Conservation (phyloP, 2,797 vertebrate genomes). For the Phrynocephalus forsythii region DNA sequence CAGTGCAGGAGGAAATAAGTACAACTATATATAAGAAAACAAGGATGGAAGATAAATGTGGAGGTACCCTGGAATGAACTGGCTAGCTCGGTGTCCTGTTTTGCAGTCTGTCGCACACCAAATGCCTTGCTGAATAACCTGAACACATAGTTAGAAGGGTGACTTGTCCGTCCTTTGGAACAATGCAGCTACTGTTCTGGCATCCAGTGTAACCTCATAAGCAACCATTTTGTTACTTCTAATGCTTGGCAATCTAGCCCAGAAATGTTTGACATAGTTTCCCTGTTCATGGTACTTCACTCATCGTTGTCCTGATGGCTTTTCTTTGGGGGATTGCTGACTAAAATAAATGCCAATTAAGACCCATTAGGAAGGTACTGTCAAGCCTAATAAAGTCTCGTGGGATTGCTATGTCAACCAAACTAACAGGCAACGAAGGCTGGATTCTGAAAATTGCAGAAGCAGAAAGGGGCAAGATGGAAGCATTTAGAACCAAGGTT, state of each 20-base stretch:
- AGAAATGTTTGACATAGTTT: not conserved
- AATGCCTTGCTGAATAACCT: slow-evolving; percentile 8
- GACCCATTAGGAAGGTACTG: slow-evolving; percentile 17
- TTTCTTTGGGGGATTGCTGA: not conserved
- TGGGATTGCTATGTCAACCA: not conserved
- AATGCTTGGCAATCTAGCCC: slow-evolving; percentile 22
- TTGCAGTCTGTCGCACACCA: too few species aligned
- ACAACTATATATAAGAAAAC: too few species aligned
- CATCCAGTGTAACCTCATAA: not conserved
- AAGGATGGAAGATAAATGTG: too few species aligned
- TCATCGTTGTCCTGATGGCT: not conserved
- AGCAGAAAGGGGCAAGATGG: slow-evolving; percentile 18
- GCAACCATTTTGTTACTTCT: slow-evolving; percentile 34
- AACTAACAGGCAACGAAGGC: not conserved
- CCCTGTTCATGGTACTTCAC: not conserved
- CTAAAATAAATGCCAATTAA: slow-evolving; percentile 4
- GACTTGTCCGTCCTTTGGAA: slow-evolving; percentile 29
- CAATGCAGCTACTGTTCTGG: slow-evolving; percentile 54
- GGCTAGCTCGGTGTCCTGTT: too few species aligned
- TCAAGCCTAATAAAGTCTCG: slow-evolving; percentile 26
- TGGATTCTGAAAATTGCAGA: not conserved
- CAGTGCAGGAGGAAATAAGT: too few species aligned
- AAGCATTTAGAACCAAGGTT: not conserved
- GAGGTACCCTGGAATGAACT: too few species aligned
- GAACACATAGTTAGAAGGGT: slow-evolving; percentile 7